Evolutionary conservation across 2,113 vertebrate species (phyloP), one percentile per base, ranked within the genome.

Genomic region (Piprites chloris): DNA sequence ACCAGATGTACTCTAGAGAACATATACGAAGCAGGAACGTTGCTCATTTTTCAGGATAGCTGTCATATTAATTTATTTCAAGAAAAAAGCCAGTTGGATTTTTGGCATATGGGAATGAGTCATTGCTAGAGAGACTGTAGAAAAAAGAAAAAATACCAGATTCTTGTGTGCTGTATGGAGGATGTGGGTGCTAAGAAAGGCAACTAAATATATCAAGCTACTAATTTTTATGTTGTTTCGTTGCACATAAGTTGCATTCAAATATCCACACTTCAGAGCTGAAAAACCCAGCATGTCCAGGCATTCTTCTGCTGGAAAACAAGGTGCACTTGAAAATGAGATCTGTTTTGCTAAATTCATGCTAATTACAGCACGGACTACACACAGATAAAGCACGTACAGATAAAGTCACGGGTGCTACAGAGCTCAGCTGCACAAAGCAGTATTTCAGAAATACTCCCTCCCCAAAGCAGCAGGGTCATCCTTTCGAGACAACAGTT

Each of bases 71-170:
- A 85, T 76, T 93, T 89, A 82, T 92, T 89, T 85, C 62, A 94
- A 87, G 67, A 53, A 86, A 77, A 96, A 94, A 89, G 20, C 13
- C 69, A 85, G 66, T 55, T 85, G 77, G 78, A 77, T 89, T 95
- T 92, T 65, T 93, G 85, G 74, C 87, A 89, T 94, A 96, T 95
- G 85, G 92, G 87, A 94, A 85, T 96, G 96, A 96, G 82, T 96
- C 96, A 96, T 1, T 91, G 67, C 81, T 65, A 68, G 35, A 91
- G 63, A 92, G 74, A 82, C 53, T 77, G 84, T 24, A 80, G 78
- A 35, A 89, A 94, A 96, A 87, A 7, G 18, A 80, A 89, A 93
- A 93, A 74, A 66, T 22, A 79, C 8, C 78, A 73, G 41, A 96
- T 83, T 83, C 53, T 69, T 76, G 66, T 47, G 46, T 32, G 58